Conservation (phyloP, 2,113 vertebrate genomes). For the Prunella fulvescens region DNA sequence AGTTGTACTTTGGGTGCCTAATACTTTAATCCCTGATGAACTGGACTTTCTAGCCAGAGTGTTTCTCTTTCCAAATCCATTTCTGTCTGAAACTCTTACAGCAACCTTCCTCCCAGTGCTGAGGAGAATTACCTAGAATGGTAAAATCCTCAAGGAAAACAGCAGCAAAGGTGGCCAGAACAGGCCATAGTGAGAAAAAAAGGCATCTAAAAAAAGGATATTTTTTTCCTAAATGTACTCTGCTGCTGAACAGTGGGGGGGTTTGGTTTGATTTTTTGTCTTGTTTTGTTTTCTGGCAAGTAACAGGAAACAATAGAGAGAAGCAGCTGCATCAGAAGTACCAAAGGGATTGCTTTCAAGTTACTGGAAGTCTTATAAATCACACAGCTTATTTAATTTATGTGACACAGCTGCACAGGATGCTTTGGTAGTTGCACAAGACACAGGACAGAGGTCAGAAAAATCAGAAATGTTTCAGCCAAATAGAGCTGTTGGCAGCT, state of each 20-base stretch:
- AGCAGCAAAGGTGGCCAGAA: not conserved
- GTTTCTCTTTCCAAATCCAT: not conserved
- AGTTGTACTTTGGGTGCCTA: not conserved
- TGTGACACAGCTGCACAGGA: conserved; percentile 59
- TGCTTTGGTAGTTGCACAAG: conserved; percentile 52
- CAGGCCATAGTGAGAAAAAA: not conserved
- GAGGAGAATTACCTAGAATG: not conserved
- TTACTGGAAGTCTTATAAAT: conserved; percentile 63
- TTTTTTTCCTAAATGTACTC: not conserved
- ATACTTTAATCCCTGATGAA: not conserved
- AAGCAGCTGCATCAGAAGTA: conserved; percentile 65
- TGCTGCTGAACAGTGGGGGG: not conserved
- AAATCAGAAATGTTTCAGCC: conserved; percentile 28
- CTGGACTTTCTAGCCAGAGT: not conserved
- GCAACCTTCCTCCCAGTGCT: not conserved
- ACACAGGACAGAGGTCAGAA: conserved; percentile 46
- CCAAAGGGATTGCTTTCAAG: conserved; percentile 64
- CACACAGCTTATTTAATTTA: conserved; percentile 65
- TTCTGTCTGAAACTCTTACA: not conserved
- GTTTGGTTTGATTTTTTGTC: not conserved
- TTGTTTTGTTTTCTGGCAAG: conserved; percentile 50
- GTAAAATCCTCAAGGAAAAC: conserved; percentile 6
- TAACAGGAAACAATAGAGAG: conserved; percentile 46
- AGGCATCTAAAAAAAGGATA: not conserved
- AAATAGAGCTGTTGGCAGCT: conserved; percentile 50